Evolutionary conservation across 2,888 invertebrate genomes (phyloP), one percentile per base, ranked within the genome.

Genomic region (Lepidonotus clava): DNA sequence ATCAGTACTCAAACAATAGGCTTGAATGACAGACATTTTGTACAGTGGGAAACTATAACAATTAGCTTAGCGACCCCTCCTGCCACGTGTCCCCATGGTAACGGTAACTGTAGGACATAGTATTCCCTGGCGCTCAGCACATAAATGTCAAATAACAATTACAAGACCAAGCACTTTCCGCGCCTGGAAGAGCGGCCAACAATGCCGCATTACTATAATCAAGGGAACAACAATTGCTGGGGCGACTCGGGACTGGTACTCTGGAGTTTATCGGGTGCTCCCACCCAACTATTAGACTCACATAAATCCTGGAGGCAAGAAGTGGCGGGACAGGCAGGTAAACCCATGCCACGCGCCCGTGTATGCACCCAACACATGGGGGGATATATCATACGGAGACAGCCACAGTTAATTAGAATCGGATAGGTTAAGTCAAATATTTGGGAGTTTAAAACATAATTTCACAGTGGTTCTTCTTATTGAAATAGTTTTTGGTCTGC

Each of bases 81-180:
- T 14, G 8, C 21, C 51, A 24, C 80, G 28, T 80, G 80, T 80
- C 80, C 18, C 80, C 34, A 80, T 80, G 80, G 80, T 28, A 80
- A 80, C 80, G 51, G 51, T 80, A 80, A 41, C 51, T 32, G 46
- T 80, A 41, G 80, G 71, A 71, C 71, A 71, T 71, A 71, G 36
- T 71, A 80, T 80, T 80, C 80, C 80, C 80, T 41, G 11, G 46
- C 28, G 46, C 51, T 18, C 46, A 11, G 46, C 46, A 80, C 80
- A 80, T 80, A 46, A 80, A 80, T 80, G 80, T 80, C 80, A 80
- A 80, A 80, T 80, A 80, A 80, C 80, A 80, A 80, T 80, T 80
- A 80, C 41, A 80, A 24, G 28, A 80, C 32, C 80, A 28, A 41
- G 51, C 28, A 80, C 28, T 41, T 5, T 14, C 24, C 14, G 24